A percentile compares a stretch with the other conserved stretches of the same genome.
Evolutionary conservation across 2,888 invertebrate species (phyloP).

Genomic region (Cryptus viduatorius): DNA sequence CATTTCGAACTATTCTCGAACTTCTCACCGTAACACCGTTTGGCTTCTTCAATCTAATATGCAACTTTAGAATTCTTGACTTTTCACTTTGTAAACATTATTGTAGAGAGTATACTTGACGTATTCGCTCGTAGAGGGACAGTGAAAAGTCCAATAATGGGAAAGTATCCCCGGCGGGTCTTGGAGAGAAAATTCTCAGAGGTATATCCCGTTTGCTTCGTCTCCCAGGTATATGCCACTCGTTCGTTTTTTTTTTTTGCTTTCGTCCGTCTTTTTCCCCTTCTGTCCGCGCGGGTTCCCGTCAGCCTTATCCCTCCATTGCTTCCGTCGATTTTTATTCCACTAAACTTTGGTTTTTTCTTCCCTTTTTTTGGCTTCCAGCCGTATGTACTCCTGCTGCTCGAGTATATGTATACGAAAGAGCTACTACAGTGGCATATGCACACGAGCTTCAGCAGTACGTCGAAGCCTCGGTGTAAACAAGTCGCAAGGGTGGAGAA

Average conservation of each 20-base stretch:
- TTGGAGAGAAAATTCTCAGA: constrained; percentile 50
- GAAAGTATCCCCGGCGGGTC: constrained; percentile 55
- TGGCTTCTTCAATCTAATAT: constrained; percentile 11
- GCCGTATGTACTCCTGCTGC: constrained; percentile 41
- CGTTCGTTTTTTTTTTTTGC: constrained; percentile 32
- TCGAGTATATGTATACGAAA: constrained; percentile 25
- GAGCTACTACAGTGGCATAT: not conserved
- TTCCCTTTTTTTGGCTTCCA: constrained; percentile 28
- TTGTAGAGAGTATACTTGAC: constrained; percentile 32
- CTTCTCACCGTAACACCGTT: not conserved
- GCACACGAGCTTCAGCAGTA: not conserved
- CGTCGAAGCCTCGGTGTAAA: not conserved
- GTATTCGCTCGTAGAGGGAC: constrained; percentile 8
- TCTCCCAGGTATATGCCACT: constrained; percentile 36
- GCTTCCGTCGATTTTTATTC: constrained; percentile 36
- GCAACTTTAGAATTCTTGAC: constrained; percentile 39
- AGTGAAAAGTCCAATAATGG: constrained; percentile 63
- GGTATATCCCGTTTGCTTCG: constrained; percentile 54
- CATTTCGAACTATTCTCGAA: not conserved
- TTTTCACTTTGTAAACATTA: constrained; percentile 46
- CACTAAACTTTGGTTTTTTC: constrained; percentile 4
- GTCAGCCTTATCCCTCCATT: constrained; percentile 33
- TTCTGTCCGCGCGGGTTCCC: constrained; percentile 24
- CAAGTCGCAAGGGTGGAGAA: not conserved
- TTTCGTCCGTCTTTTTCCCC: not conserved